Evolutionary conservation across 2,888 invertebrate genomes (phyloP), one percentile per base, ranked within the genome.

Genomic region (Euplagia quadripunctaria): DNA sequence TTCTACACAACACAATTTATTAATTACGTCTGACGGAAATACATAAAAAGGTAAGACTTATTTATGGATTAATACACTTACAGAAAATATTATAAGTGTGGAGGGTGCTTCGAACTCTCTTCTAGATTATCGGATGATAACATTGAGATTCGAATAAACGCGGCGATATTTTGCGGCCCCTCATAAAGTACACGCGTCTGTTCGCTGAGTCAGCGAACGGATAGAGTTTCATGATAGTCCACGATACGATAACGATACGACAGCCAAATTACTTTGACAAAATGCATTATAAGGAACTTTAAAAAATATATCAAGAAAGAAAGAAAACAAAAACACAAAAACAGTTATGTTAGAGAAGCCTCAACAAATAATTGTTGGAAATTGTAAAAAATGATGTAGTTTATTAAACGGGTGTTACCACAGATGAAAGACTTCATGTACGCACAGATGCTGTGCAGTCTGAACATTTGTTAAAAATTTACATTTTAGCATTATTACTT

Each of bases 131-230:
- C 79, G 83, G 84, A 89, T 90, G 92, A 93, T 92, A 92, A 90
- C 89, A 90, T 90, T 87, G 87, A 84, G 90, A 91, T 91, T 91
- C 89, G 88, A 91, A 92, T 92, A 91, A 93, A 91, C 82, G 82
- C 77, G 84, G 76, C 75, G 81, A 87, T 87, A 91, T 91, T 91
- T 90, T 88, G 91, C 85, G 89, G 83, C 68, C 84, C 82, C 86
- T 91, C 92, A 88, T 93, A 93, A 93, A 92, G 88, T 87, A 91
- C 92, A 92, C 91, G 90, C 92, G 89, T 86, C 83, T 82, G 82
- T 83, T 76, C 83, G 89, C 85, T 85, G 87, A 89, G 82, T 92
- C 92, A 91, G 91, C 91, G 85, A 77, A 79, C 80, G 68, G 78
- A 70, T 52, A 55, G 58, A 14, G 16, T 65, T 70, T 75, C 0